Conservation (phyloP, 1,140 invertebrate species). For the Lamellibrachia luymesi region DNA sequence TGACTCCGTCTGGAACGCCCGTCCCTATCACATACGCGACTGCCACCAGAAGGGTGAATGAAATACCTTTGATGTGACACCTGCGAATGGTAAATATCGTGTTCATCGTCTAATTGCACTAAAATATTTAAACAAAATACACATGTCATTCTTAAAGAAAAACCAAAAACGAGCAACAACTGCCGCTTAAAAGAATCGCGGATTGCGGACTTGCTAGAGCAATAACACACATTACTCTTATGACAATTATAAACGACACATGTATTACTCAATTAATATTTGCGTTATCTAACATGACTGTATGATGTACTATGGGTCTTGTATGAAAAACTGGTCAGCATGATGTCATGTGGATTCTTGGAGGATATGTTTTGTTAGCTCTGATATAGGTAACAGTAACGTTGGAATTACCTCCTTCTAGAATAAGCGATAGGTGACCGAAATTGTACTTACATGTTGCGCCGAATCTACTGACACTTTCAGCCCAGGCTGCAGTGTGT, state of each 20-base stretch:
- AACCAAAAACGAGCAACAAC: not conserved
- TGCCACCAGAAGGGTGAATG: not conserved
- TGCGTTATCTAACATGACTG: not conserved
- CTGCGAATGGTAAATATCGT: not conserved
- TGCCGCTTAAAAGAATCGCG: too few relatives aligned
- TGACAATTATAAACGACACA: too few relatives aligned
- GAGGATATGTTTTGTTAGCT: not conserved
- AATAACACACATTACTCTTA: too few relatives aligned
- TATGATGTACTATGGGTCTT: too few relatives aligned
- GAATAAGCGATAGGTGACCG: not conserved
- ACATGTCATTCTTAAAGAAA: not conserved
- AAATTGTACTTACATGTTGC: not conserved
- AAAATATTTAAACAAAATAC: too few relatives aligned
- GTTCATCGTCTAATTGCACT: not conserved
- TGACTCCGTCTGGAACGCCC: not conserved
- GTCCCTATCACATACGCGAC: not conserved
- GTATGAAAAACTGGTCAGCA: not conserved
- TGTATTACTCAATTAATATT: not conserved
- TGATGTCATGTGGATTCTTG: not conserved
- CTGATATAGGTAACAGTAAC: too few relatives aligned
- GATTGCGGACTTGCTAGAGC: not conserved
- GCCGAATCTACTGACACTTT: not conserved
- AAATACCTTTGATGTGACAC: not conserved
- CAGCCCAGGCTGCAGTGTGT: not conserved
- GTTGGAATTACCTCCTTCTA: not conserved